phyloP scores from a whole-genome alignment of 2,888 invertebrate species.

The Melipona beecheii region DNA sequence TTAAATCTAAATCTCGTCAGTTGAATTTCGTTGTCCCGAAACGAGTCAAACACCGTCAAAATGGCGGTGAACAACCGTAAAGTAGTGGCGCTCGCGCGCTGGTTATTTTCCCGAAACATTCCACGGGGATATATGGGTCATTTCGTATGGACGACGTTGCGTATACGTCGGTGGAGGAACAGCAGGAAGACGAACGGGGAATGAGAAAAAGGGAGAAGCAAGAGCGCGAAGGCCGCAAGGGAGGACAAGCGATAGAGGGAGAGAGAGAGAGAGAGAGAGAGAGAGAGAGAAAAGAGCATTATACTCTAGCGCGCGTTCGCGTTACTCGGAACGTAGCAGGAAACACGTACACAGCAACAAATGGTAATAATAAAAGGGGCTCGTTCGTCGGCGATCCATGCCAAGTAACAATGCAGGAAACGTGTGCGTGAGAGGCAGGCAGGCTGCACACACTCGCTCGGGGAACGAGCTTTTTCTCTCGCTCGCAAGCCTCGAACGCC shows the following conservation, averaged over 20 bases:
- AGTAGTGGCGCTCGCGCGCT: neutral
- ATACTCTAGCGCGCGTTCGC: constrained; percentile 53
- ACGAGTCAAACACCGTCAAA: neutral
- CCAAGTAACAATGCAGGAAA: constrained; percentile 72
- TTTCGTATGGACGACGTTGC: constrained; percentile 50
- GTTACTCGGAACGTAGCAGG: constrained; percentile 70
- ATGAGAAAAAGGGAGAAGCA: constrained; percentile 29
- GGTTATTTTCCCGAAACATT: constrained; percentile 40
- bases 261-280: constrained; percentile 1
- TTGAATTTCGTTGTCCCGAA: neutral
- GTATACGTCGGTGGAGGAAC: constrained; percentile 38
- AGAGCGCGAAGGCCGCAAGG: constrained; percentile 42
- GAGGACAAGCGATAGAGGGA: constrained; percentile 7
- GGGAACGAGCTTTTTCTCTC: constrained; percentile 34
- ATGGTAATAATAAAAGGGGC: constrained; percentile 76
- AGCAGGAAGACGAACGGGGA: constrained; percentile 41
- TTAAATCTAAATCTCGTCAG: neutral
- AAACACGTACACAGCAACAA: constrained; percentile 76
- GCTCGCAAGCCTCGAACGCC: neutral
- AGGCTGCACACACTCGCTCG: constrained; percentile 30
- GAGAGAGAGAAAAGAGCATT: constrained; percentile 28
- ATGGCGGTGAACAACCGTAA: constrained; percentile 22
- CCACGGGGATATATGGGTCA: constrained; percentile 51
- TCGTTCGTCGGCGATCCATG: constrained; percentile 72
- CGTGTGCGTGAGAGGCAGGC: constrained; percentile 57